phyloP scores from a whole-genome alignment of 1,140 invertebrate species.

The Ptiloglossa arizonensis region DNA sequence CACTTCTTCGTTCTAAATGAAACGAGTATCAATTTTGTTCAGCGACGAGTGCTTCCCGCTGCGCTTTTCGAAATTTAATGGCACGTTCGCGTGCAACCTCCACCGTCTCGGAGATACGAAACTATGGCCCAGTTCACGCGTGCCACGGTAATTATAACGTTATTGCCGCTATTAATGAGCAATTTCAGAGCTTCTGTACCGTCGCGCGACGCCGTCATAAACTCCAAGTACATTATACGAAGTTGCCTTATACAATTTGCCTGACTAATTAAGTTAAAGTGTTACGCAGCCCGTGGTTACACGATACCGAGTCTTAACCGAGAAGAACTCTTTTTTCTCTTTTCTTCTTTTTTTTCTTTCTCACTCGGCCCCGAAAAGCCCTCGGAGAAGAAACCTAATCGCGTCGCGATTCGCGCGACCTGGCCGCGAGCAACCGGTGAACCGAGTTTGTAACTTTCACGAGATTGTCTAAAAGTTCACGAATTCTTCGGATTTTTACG shows the following conservation, averaged over 20 bases:
- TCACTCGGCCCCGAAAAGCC: background rate
- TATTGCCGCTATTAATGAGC: slow-evolving; percentile 68
- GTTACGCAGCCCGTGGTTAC: slow-evolving; percentile 30
- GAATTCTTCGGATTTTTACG: background rate
- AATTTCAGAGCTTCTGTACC: slow-evolving; percentile 61
- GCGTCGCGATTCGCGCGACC: background rate
- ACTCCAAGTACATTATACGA: slow-evolving; percentile 60
- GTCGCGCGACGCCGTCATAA: slow-evolving; percentile 38
- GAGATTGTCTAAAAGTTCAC: no score
- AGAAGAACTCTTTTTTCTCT: background rate
- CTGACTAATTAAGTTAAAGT: slow-evolving; percentile 64
- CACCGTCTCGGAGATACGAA: slow-evolving; percentile 6
- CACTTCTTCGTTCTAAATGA: background rate
- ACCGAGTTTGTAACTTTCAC: slow-evolving; percentile 1
- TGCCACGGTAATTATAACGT: slow-evolving; percentile 61
- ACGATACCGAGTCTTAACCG: background rate
- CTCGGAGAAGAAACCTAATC: background rate
- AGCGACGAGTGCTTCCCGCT: background rate
- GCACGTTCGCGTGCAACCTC: background rate
- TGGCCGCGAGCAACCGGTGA: background rate
- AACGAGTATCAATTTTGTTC: background rate
- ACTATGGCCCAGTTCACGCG: slow-evolving; percentile 37
- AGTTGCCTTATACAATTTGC: slow-evolving; percentile 66
- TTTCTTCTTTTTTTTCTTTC: background rate
- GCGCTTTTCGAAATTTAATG: slow-evolving; percentile 1